These are phyloP conservation scores for Sus cebifrons DNA, from an alignment of 2,797 vertebrate species.

Conservation along the genomic window DNA sequence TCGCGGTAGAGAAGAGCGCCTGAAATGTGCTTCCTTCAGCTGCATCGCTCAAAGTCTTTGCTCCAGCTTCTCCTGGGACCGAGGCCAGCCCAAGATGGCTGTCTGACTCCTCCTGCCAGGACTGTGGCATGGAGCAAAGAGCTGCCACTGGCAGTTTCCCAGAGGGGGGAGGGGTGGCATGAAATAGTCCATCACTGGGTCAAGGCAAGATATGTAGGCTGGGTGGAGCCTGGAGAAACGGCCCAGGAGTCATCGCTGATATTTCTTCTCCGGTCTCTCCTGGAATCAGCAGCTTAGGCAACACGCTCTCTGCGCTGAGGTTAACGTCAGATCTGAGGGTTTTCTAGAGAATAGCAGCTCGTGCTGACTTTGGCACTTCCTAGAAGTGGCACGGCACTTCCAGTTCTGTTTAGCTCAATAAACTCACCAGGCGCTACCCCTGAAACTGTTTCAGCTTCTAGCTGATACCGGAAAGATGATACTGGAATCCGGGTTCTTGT, in stretches of 20 bases:
- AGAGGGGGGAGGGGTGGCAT: neutral
- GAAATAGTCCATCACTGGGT: neutral
- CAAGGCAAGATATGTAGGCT: neutral
- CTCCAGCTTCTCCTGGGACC: conserved; percentile 74
- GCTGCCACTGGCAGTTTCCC: neutral
- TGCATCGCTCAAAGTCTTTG: neutral
- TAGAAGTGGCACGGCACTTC: conserved; percentile 35
- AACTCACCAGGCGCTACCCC: neutral
- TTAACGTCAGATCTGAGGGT: neutral
- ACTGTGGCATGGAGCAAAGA: conserved; percentile 50
- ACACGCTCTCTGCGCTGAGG: neutral
- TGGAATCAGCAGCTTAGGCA: neutral
- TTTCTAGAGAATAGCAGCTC: conserved; percentile 71
- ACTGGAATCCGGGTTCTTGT: no score
- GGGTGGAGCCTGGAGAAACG: neutral
- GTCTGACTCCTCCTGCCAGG: conserved; percentile 70
- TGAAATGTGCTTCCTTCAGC: conserved; percentile 72
- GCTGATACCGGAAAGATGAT: no score
- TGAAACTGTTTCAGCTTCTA: neutral
- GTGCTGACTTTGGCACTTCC: conserved; percentile 51
- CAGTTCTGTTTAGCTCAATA: conserved; percentile 53
- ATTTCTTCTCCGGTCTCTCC: neutral
- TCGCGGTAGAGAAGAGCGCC: neutral
- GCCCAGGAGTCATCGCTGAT: neutral
- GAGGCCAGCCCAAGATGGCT: conserved; percentile 73